Percentiles rank a stretch among this genome's conserved stretches.
Conservation (phyloP, 2,888 invertebrate genomes). For the Caenorhabditis macrosperma region DNA sequence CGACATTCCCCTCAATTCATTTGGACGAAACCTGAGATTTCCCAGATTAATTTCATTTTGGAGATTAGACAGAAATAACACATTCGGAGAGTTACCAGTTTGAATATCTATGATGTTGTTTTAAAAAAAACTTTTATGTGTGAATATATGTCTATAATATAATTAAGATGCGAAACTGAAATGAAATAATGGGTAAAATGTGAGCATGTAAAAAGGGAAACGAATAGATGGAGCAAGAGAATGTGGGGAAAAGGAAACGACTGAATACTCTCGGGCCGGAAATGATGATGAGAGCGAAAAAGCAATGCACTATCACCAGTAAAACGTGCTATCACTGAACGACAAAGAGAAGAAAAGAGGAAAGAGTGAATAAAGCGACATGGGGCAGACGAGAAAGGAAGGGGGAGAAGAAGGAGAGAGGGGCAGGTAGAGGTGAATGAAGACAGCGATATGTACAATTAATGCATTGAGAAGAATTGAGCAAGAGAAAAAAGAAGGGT, state of each 20-base stretch:
- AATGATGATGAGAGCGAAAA: constrained; percentile 29
- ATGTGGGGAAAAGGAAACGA: constrained; percentile 20
- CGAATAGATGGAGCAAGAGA: constrained; percentile 32
- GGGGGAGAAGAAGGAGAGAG: not conserved
- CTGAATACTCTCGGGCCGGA: constrained; percentile 41
- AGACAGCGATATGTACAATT: constrained; percentile 37
- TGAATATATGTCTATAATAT: no score
- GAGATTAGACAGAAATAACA: not conserved
- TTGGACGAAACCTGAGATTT: constrained; percentile 3
- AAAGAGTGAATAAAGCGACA: constrained; percentile 38
- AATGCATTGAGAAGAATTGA: not conserved
- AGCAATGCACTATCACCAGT: constrained; percentile 50
- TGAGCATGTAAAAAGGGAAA: constrained; percentile 6
- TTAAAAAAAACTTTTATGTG: not conserved
- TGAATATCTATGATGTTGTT: no score
- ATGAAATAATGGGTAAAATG: constrained; percentile 23
- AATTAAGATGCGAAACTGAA: not conserved
- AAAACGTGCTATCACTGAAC: constrained; percentile 55
- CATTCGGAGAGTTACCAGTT: not conserved
- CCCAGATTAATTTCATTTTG: not conserved
- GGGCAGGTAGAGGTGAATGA: not conserved
- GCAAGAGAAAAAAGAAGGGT: not conserved
- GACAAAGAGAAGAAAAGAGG: constrained; percentile 36
- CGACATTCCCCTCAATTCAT: constrained; percentile 53
- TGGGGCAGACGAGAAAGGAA: constrained; percentile 17